These are phyloP conservation scores for Drosophila pseudoananassae DNA, from an alignment of 1,140 invertebrate genomes.

Conservation along the genomic window DNA sequence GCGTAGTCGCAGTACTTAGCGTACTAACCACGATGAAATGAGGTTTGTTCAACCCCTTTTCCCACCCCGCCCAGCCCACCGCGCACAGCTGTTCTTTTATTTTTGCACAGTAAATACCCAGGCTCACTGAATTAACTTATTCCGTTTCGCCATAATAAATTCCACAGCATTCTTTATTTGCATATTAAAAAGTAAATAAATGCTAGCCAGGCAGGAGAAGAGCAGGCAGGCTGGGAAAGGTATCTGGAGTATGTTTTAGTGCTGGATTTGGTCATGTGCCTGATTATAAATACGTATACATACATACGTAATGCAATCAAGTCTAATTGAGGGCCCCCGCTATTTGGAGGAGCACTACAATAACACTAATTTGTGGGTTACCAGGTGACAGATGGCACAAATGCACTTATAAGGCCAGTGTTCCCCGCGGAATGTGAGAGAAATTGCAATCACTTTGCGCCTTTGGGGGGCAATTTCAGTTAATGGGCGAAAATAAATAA, in stretches of 20 bases:
- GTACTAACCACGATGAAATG: slow-evolving; percentile 66
- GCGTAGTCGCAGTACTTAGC: slow-evolving; percentile 54
- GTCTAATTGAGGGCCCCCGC: slow-evolving; percentile 37
- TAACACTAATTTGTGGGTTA: slow-evolving; percentile 67
- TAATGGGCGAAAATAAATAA: slow-evolving; percentile 81
- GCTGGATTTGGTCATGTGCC: slow-evolving; percentile 25
- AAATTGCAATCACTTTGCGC: slow-evolving; percentile 39
- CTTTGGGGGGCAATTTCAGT: slow-evolving; percentile 47
- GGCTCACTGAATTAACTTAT: slow-evolving; percentile 54
- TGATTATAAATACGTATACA: slow-evolving; percentile 11
- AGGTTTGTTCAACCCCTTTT: slow-evolving; percentile 35
- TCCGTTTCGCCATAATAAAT: slow-evolving; percentile 71
- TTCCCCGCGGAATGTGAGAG: not conserved
- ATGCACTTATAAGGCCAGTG: slow-evolving; percentile 33
- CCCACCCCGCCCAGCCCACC: not conserved
- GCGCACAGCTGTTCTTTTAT: slow-evolving; percentile 20
- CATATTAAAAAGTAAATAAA: slow-evolving; percentile 75
- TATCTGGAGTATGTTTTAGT: slow-evolving; percentile 31
- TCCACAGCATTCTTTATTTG: slow-evolving; percentile 75
- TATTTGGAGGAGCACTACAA: slow-evolving; percentile 43
- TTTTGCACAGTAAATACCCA: slow-evolving; percentile 56
- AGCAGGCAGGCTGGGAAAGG: slow-evolving; percentile 1
- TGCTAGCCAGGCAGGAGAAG: slow-evolving; percentile 25
- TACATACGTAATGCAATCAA: slow-evolving; percentile 37
- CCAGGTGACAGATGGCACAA: slow-evolving; percentile 57